A percentile compares a stretch with the other conserved stretches of the same genome.
Conservation (phyloP, 2,113 vertebrate genomes). For the Ahaetulla prasina region DNA sequence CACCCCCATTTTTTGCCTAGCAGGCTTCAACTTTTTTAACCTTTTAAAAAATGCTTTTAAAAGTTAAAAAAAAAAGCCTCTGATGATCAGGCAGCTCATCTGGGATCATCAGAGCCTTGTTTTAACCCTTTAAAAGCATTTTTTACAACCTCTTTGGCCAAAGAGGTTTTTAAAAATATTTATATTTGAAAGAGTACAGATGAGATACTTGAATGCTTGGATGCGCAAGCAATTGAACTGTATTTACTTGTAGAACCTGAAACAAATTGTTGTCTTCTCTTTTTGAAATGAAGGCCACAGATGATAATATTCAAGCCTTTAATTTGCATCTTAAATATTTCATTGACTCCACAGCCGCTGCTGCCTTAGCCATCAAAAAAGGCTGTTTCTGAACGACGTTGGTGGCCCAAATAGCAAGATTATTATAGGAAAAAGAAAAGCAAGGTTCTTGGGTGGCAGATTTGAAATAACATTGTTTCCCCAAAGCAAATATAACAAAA, state of each 20-base stretch:
- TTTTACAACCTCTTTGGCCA: too few relatives aligned
- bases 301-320: neutral
- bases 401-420: neutral
- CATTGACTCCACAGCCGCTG: neutral
- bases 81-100: too few relatives aligned
- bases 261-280: neutral
- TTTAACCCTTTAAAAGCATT: too few relatives aligned
- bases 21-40: too few relatives aligned
- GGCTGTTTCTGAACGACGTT: neutral
- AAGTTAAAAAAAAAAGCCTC: too few relatives aligned
- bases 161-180: too few relatives aligned
- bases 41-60: too few relatives aligned
- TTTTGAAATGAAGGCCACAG: neutral
- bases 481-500: neutral
- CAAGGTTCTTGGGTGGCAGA: neutral
- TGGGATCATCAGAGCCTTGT: too few relatives aligned
- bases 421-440: neutral
- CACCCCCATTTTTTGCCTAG: too few relatives aligned
- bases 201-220: neutral
- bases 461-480: neutral
- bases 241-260: neutral
- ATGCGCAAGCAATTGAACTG: neutral
- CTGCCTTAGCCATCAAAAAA: neutral
- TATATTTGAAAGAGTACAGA: neutral
- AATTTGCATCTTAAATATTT: neutral